Evolutionary conservation across 1,140 invertebrate species (phyloP).

Genomic region (Aphis craccivora): DNA sequence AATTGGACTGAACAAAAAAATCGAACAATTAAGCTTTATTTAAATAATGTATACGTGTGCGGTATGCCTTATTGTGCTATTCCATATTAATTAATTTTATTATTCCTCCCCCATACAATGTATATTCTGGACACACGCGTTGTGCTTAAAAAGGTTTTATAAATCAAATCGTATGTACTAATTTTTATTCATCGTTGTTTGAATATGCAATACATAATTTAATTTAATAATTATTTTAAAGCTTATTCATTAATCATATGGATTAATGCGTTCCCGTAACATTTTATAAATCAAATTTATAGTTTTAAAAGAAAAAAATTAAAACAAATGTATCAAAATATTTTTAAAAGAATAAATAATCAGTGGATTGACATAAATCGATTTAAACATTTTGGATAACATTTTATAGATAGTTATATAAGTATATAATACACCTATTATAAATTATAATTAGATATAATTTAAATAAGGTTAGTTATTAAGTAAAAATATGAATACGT

Average conservation of each 20-base stretch:
- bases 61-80: not conserved
- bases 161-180: not conserved
- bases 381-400: not conserved
- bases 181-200: not conserved
- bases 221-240: slow-evolving; percentile 16
- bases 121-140: not conserved
- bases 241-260: not conserved
- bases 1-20: not conserved
- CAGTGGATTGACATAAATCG: not conserved
- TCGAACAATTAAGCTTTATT: not conserved
- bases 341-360: not conserved
- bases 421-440: not conserved
- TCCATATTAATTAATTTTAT: slow-evolving; percentile 4
- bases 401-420: not conserved
- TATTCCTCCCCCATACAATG: not conserved
- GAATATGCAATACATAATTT: not conserved
- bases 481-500: not conserved
- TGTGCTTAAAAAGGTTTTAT: not conserved
- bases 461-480: not conserved
- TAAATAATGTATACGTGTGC: not conserved
- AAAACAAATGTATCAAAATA: not conserved
- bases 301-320: not conserved
- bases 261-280: not conserved
- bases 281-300: not conserved
- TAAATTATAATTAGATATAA: not conserved